phyloP scores from a whole-genome alignment of 2,797 vertebrate genomes.

The Bovichtus variegatus region DNA sequence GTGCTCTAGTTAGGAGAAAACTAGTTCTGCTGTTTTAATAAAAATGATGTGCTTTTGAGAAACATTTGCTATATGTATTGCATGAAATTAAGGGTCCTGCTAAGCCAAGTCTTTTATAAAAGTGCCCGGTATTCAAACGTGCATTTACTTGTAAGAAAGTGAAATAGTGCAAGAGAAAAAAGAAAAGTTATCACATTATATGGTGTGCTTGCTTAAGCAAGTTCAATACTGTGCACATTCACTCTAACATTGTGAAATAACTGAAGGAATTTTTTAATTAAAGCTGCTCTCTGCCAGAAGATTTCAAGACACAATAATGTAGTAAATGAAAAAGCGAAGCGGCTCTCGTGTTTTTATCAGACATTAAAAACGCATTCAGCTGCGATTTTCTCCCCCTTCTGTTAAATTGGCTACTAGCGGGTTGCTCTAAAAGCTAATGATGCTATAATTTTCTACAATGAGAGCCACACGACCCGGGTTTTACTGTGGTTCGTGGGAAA shows the following conservation, averaged over 20 bases:
- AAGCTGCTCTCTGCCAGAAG: constrained; percentile 36
- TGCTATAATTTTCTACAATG: constrained; percentile 42
- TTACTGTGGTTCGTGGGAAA: constrained; percentile 28
- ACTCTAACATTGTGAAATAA: constrained; percentile 14
- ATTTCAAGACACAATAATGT: constrained; percentile 42
- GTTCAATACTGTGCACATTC: background rate
- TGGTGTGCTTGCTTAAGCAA: background rate
- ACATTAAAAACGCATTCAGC: constrained; percentile 63
- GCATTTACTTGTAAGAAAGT: background rate
- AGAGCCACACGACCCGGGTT: constrained; percentile 21
- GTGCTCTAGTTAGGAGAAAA: constrained; percentile 41
- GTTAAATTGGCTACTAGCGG: constrained; percentile 49
- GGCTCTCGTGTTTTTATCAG: constrained; percentile 49
- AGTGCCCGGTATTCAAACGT: background rate
- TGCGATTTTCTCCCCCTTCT: constrained; percentile 35
- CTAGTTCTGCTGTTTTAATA: constrained; percentile 33
- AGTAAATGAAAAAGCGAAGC: constrained; percentile 27
- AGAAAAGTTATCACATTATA: background rate
- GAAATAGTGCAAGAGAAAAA: background rate
- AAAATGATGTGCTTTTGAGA: constrained; percentile 26
- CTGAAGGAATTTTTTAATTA: constrained; percentile 52
- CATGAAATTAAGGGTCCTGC: background rate
- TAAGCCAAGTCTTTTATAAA: background rate
- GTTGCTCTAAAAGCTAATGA: constrained; percentile 47
- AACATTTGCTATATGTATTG: constrained; percentile 5